Evolutionary conservation across 2,888 invertebrate species (phyloP).

Genomic region (Amphipoea oculea): DNA sequence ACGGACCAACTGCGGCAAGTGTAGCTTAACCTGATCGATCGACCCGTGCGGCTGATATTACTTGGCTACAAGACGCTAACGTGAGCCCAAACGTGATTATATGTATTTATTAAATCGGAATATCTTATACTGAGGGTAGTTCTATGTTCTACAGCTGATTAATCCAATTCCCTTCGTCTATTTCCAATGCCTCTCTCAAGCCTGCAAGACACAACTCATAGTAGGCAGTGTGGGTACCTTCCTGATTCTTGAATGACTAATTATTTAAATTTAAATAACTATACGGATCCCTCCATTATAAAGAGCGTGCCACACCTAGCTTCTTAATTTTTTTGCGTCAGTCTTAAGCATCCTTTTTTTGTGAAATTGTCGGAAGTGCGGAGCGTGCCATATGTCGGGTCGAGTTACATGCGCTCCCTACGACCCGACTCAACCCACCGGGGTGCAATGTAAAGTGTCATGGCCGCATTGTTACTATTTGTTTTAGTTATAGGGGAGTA

Average conservation of each 20-base stretch:
- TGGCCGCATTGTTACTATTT: constrained; percentile 12
- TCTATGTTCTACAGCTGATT: too few relatives aligned
- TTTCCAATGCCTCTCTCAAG: too few relatives aligned
- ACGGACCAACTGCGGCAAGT: too few relatives aligned
- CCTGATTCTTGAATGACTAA: not conserved
- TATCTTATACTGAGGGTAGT: too few relatives aligned
- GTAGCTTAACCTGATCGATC: too few relatives aligned
- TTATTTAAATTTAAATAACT: not conserved
- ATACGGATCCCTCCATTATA: constrained; percentile 51
- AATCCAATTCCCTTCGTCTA: too few relatives aligned
- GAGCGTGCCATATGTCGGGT: constrained; percentile 86
- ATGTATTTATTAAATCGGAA: too few relatives aligned
- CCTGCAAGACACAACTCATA: too few relatives aligned
- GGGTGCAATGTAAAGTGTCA: constrained; percentile 47
- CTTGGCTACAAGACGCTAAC: too few relatives aligned
- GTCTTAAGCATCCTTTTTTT: constrained; percentile 75
- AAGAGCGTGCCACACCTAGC: constrained; percentile 35
- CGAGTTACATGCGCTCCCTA: constrained; percentile 74
- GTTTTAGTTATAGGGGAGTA: not conserved
- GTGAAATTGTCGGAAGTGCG: constrained; percentile 86
- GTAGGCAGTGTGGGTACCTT: too few relatives aligned
- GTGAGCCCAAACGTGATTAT: too few relatives aligned
- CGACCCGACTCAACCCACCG: constrained; percentile 60
- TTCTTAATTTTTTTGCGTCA: constrained; percentile 66
- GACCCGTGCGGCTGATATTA: too few relatives aligned